Percentiles rank a stretch among this genome's conserved stretches.
Conservation (phyloP, 2,113 vertebrate genomes). For the Oryzias celebensis region DNA sequence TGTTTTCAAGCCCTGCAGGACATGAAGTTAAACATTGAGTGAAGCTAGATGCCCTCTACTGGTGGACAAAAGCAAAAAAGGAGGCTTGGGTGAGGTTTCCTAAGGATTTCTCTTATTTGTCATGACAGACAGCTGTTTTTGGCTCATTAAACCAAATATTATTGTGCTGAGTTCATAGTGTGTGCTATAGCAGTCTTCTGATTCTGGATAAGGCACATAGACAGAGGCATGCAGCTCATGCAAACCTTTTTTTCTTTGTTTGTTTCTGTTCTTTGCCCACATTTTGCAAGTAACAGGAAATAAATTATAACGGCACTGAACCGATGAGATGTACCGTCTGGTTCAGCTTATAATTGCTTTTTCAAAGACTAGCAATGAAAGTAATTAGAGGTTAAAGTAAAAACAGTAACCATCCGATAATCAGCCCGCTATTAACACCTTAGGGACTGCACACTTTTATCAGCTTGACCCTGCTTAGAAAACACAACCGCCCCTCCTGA, state of each 20-base stretch:
- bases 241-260: neutral
- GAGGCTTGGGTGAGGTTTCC: neutral
- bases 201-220: neutral
- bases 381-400: conserved; percentile 65
- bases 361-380: conserved; percentile 62
- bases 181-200: neutral
- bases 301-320: conserved; percentile 57
- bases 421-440: conserved; percentile 66
- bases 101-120: neutral
- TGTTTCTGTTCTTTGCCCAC: conserved; percentile 25
- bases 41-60: conserved; percentile 68
- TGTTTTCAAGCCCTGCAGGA: conserved; percentile 41
- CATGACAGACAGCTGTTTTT: no score
- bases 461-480: conserved; percentile 46
- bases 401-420: conserved; percentile 69
- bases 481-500: conserved; percentile 11
- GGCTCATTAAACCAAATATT: no score
- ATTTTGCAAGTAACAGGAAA: conserved; percentile 56
- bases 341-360: conserved; percentile 68
- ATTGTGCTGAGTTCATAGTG: conserved; percentile 6
- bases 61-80: conserved; percentile 30
- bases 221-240: neutral
- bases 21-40: conserved; percentile 31
- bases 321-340: conserved; percentile 60
- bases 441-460: conserved; percentile 50